Base-by-base conservation (phyloP, 2,113 vertebrate genomes). In the Bucco capensis region DNA sequence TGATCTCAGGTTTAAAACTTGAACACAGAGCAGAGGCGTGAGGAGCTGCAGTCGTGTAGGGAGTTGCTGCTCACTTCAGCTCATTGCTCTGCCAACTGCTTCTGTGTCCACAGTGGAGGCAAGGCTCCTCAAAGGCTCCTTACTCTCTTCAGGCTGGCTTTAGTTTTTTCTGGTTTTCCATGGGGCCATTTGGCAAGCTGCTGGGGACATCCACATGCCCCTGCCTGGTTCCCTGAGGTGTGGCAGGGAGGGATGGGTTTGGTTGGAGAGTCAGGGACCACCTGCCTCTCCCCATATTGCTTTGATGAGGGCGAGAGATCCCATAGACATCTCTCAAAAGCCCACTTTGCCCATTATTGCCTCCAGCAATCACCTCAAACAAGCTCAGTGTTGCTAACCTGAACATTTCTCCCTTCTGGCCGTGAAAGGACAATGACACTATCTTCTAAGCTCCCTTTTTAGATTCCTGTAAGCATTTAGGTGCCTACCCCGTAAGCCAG, bases 1-100 rank as follows among this genome's bases (percentile, higher is more conserved):
- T 56, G 5, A 96, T 95, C 96, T 97, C 96, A 97, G 96, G 96
- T 96, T 95, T 88, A 93, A 91, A 96, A 83, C 72, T n/a, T 44
- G 95, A 93, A 86, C 44, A 57, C 71, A 72, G 84, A 93, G 72
- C 86, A 89, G 90, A 96, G 86, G 85, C 9, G 5, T 84, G 88
- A 91, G 95, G 90, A 94, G 85, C 90, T 91, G 92, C 67, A 88
- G 31, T 92, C 49, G 3, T 27, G 40, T 1, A 14, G 84, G 77
- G 54, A 91, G 46, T 54, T 71, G 74, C 85, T 93, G 73, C 70
- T 92, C 1, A 0, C 89, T 89, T 80, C 75, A 80, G 60, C 84
- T 90, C 35, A 6, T 62, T 54, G 71, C 67, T 96, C 94, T 83
- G 76, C 85, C 79, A 62, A 4, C 53, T 62, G 71, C 71, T 56